phyloP scores from a whole-genome alignment of 2,113 vertebrate genomes.

The Taurulus bubalis region DNA sequence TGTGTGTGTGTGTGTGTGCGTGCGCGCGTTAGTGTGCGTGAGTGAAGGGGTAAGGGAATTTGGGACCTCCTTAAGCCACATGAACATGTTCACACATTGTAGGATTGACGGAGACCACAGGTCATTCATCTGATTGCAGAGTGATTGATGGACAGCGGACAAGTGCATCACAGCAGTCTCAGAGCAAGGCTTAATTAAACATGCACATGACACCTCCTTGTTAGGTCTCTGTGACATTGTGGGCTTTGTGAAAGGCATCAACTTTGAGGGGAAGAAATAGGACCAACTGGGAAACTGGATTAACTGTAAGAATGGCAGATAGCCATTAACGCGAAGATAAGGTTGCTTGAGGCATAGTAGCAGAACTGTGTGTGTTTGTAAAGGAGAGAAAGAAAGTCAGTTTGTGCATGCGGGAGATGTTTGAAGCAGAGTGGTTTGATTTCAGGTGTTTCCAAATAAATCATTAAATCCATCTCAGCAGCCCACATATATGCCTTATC shows the following conservation, averaged over 20 bases:
- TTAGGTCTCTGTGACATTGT: slow-evolving; percentile 62
- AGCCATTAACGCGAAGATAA: slow-evolving; percentile 41
- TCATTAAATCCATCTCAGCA: slow-evolving; percentile 2
- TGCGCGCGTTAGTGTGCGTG: no score
- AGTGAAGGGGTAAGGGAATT: background rate
- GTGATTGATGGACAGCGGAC: slow-evolving; percentile 23
- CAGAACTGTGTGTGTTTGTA: background rate
- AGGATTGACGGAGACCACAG: slow-evolving; percentile 10
- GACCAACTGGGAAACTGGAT: slow-evolving; percentile 51
- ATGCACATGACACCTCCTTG: slow-evolving; percentile 29
- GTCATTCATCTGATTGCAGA: slow-evolving; percentile 19
- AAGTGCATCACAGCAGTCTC: background rate
- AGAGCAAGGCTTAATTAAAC: background rate
- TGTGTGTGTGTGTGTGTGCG: slow-evolving; percentile 31
- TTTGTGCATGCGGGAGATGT: background rate
- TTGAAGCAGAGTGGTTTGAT: background rate
- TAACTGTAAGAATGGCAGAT: slow-evolving; percentile 62
- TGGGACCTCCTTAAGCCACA: background rate
- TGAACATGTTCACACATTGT: slow-evolving; percentile 9
- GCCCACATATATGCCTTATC: background rate
- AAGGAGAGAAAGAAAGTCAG: background rate
- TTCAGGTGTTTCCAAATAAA: background rate
- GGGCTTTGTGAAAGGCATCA: slow-evolving; percentile 60
- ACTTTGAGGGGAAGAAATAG: slow-evolving; percentile 34
- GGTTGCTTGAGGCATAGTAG: slow-evolving; percentile 10